Base-by-base conservation (phyloP, 1,140 invertebrate genomes). In the Drosophila albomicans region DNA sequence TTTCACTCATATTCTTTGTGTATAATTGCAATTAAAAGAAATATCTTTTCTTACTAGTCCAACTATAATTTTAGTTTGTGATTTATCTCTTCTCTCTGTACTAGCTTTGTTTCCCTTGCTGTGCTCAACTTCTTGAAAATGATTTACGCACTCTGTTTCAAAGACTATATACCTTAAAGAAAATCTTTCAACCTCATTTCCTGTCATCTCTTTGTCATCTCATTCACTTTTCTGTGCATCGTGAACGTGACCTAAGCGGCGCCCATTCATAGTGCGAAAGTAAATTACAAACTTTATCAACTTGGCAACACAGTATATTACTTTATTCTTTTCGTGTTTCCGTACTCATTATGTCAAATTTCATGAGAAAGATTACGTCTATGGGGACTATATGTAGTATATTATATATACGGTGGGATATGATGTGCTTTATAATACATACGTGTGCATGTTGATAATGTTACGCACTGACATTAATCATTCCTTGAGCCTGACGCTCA, bases 391-490 rank as follows among this genome's bases (percentile, higher is more conserved):
- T 15, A 15, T 13, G 8, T 5, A 58, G 35, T 20, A 38, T 38
- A 28, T 25, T 25, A 25, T 25, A 25, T 25, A 25, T 25, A 25
- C 20, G 20, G 20, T 1, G 30, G n/a, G 30, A 66, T 56, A 66
- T 28, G n/a, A 15, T 57, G 49, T 74, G 58, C 48, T 20, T 62
- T 59, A 58, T 54, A 66, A 62, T 74, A 62, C 38, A 43, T 32
- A 49, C 35, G 8, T 38, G 72, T 77, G 79, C 67, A 61, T 58
- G 64, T 79, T 82, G 70, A 75, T 70, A 80, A 70, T 81, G 67
- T 51, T 65, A 64, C 74, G 79, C 71, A 79, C 43, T 30, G 68
- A 76, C 84, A 88, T 87, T 87, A 88, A 87, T 88, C 82, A 87
- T 87, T 79, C 72, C 73, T 64, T 75, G 70, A 59, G 73, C 73